A percentile compares a stretch with the other conserved stretches of the same genome.
Evolutionary conservation across 2,888 invertebrate genomes (phyloP).

Genomic region (Hypselothyrea guttata): DNA sequence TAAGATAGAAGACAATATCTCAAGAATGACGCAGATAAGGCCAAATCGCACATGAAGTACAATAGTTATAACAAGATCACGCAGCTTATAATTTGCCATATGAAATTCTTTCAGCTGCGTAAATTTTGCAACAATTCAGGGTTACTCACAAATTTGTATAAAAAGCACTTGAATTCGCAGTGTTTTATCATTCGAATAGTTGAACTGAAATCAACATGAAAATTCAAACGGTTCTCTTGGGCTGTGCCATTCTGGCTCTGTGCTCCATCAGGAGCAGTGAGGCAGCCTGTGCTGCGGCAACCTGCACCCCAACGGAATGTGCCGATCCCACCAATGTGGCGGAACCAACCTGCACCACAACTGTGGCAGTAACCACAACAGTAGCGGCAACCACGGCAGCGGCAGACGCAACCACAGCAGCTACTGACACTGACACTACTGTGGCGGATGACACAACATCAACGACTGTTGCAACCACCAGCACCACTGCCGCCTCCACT

Average conservation of each 20-base stretch:
- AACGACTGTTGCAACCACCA: no score
- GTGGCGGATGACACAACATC: no score
- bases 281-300: slow-evolving; percentile 1
- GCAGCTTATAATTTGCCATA: no score
- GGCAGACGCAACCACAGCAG: not conserved
- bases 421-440: not conserved
- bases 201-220: slow-evolving; percentile 6
- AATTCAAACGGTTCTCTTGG: slow-evolving; percentile 15
- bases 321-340: not conserved
- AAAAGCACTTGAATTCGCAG: not conserved
- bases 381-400: not conserved
- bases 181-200: not conserved
- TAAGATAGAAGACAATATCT: no score
- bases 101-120: not conserved
- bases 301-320: slow-evolving; percentile 13
- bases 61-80: no score
- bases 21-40: no score
- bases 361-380: not conserved
- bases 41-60: no score
- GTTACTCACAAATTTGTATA: slow-evolving; percentile 2
- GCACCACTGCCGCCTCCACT: no score
- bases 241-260: slow-evolving; percentile 3
- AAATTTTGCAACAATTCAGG: not conserved
- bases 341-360: not conserved
- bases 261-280: slow-evolving; percentile 3